Evolutionary conservation across 2,888 invertebrate species (phyloP).

Genomic region (Leptinotarsa rubiginosa): DNA sequence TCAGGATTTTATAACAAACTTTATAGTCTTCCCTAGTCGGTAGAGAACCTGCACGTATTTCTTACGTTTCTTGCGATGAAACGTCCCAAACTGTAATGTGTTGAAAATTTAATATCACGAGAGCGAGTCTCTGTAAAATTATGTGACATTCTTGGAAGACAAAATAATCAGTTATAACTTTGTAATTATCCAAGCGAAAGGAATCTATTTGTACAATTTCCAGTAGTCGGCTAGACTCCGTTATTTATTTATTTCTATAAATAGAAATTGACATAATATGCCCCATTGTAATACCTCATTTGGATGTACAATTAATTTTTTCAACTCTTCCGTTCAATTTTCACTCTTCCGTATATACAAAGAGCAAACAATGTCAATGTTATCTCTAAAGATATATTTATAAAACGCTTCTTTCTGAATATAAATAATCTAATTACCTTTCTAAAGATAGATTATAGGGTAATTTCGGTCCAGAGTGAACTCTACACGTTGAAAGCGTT

Average conservation of each 20-base stretch:
- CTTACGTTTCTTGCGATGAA: slow-evolving; percentile 3
- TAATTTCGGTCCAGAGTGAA: slow-evolving; percentile 15
- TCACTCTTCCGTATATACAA: not conserved
- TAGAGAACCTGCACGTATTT: not conserved
- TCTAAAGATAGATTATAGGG: slow-evolving; percentile 25
- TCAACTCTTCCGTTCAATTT: not conserved
- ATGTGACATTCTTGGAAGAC: no score
- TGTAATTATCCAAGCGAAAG: no score
- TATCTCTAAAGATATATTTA: slow-evolving; percentile 6
- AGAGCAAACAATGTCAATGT: slow-evolving; percentile 7
- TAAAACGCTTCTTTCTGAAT: slow-evolving; percentile 3
- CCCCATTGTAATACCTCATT: not conserved
- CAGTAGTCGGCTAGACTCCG: no score
- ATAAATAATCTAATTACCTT: slow-evolving; percentile 23
- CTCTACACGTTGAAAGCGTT: slow-evolving; percentile 7
- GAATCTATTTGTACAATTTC: no score
- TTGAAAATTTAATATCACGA: not conserved
- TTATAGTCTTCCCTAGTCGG: not conserved
- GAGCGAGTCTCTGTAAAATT: not conserved
- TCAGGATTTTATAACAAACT: slow-evolving; percentile 4
- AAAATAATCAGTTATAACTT: no score
- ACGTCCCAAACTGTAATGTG: not conserved
- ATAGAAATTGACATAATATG: no score
- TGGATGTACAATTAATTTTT: not conserved
- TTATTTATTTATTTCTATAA: not conserved